These are phyloP conservation scores for Ennomos erosarius DNA, from an alignment of 2,888 invertebrate genomes.

Conservation along the genomic window DNA sequence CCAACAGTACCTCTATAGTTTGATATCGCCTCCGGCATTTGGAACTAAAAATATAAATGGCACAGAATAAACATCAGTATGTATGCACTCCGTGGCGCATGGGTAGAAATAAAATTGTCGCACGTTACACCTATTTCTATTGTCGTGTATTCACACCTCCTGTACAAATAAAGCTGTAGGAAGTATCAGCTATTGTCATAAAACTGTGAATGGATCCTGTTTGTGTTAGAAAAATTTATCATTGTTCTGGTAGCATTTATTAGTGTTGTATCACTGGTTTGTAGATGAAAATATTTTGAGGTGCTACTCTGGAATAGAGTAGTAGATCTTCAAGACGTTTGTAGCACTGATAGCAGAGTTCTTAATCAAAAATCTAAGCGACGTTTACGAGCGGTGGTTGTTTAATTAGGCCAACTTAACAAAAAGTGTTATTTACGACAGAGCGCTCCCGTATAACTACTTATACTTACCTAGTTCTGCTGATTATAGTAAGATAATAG, in stretches of 20 bases:
- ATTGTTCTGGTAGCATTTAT: slow-evolving; percentile 21
- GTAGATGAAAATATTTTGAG: slow-evolving; percentile 7
- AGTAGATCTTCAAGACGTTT: no score
- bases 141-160: slow-evolving; percentile 31
- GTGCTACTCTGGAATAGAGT: no score
- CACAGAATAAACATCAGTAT: neutral
- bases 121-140: slow-evolving; percentile 21
- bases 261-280: slow-evolving; percentile 4
- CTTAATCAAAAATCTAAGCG: no score
- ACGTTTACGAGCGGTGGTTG: no score
- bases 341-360: no score
- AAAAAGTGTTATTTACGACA: no score
- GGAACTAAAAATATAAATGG: slow-evolving; percentile 4
- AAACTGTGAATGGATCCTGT: slow-evolving; percentile 37
- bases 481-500: no score
- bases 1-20: neutral
- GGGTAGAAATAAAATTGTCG: slow-evolving; percentile 14
- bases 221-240: slow-evolving; percentile 29
- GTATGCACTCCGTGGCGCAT: neutral
- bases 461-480: no score
- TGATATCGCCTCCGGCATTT: neutral
- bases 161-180: slow-evolving; percentile 40
- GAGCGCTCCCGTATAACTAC: no score
- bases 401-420: no score
- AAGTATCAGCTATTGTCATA: slow-evolving; percentile 36